phyloP scores from a whole-genome alignment of 2,113 vertebrate genomes.

The Platanista minor region DNA sequence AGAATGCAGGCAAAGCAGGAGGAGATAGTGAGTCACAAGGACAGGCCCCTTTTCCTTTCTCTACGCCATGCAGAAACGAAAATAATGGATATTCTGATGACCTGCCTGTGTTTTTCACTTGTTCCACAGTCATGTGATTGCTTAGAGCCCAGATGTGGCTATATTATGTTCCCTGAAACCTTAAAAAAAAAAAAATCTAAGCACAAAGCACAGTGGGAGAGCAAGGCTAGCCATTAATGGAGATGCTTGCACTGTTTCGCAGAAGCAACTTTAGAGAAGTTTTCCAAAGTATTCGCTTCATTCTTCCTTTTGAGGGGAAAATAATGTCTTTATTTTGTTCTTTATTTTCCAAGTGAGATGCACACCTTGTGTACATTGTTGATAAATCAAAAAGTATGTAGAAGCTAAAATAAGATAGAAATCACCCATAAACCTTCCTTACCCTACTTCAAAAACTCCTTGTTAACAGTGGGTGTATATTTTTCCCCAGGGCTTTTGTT shows the following conservation, averaged over 20 bases:
- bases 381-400: neutral
- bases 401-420: neutral
- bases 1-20: neutral
- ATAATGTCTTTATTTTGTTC: neutral
- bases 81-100: neutral
- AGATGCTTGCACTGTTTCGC: neutral
- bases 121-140: neutral
- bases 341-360: neutral
- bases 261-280: neutral
- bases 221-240: accelerated
- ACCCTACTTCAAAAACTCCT: neutral
- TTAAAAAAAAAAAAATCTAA: neutral
- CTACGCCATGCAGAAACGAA: neutral
- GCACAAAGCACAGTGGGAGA: neutral
- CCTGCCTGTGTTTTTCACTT: neutral
- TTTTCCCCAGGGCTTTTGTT: neutral
- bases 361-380: neutral
- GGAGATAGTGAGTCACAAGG: neutral
- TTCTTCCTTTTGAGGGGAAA: neutral
- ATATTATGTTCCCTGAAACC: neutral
- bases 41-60: neutral
- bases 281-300: neutral
- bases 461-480: neutral
- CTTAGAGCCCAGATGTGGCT: neutral
- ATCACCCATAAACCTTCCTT: neutral